phyloP scores from a whole-genome alignment of 2,113 vertebrate species.

The Asarcornis scutulata region DNA sequence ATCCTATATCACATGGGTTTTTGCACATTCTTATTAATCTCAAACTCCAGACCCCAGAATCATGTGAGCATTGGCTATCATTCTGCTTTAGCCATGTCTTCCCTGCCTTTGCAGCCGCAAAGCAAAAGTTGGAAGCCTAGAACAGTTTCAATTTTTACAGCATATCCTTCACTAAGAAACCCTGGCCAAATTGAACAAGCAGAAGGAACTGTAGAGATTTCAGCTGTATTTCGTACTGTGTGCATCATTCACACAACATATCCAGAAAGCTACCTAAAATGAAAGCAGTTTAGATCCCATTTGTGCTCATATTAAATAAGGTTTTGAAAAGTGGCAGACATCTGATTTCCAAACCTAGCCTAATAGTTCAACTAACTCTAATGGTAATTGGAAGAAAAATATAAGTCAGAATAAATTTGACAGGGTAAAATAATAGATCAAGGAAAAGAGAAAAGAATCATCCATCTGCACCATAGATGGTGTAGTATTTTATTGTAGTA shows the following conservation, averaged over 20 bases:
- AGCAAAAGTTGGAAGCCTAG: not conserved
- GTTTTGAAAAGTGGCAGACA: not conserved
- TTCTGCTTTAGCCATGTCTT: not conserved
- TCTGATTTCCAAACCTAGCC: not conserved
- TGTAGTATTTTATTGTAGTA: too few relatives aligned
- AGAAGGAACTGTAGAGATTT: not conserved
- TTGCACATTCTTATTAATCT: not conserved
- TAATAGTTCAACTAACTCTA: not conserved
- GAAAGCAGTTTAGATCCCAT: not conserved
- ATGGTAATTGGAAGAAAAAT: not conserved
- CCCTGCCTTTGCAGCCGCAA: not conserved
- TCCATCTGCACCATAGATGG: not conserved
- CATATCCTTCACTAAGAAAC: not conserved
- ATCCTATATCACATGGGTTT: not conserved
- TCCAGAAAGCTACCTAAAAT: not conserved
- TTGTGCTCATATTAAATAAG: not conserved
- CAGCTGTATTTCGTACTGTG: not conserved
- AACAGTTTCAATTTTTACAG: not conserved
- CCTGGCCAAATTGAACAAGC: not conserved
- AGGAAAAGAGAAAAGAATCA: not conserved
- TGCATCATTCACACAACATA: not conserved
- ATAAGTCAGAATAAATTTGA: not conserved
- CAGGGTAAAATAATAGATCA: not conserved
- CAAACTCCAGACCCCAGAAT: not conserved
- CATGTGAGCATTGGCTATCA: fast-evolving